Base-by-base conservation (phyloP, 2,113 vertebrate species). In the Psittacula cyanocephala region DNA sequence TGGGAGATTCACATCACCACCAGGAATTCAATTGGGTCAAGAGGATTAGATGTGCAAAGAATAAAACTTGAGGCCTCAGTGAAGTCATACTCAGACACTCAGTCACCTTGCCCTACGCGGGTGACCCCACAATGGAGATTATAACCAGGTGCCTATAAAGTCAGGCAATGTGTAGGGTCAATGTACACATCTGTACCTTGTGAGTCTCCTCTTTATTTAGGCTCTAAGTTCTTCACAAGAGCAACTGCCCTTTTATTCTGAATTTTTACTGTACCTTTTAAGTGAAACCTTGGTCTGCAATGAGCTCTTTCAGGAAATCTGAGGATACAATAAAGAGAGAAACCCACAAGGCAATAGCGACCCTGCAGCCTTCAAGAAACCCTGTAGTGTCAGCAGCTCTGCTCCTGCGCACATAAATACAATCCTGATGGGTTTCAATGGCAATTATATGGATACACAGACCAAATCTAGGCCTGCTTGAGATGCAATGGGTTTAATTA, bases 121-220 rank as follows among this genome's bases (percentile, higher is more conserved):
- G 80, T 50, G 72, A 62, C 27, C 85, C 37, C 24, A 6, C 87
- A n/a, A 2, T 1, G 39, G 7, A 43, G 63, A 5, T 63, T 13
- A 44, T 15, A 55, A 39, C 59, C 83, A 71, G 62, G 44, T 47
- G 77, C 35, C 87, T 31, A 10, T 2, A 15, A n/a, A 74, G 17
- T 12, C 16, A n/a, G 55, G 70, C 15, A 23, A 13, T 3, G 44
- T n/a, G 25, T 2, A 13, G 31, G 31, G 41, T 7, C 7, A 1
- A 37, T 1, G 28, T 3, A 6, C 0, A 0, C 2, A 7, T 44
- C 23, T 0, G 0, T 2, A 35, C 10, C 47, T 6, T 2, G 31
- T 24, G 3, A 11, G 17, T 23, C 47, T n/a, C 43, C 28, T 25
- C 86, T 31, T 39, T 28, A 24, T 12, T 60, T n/a, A 17, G 23